Conservation (phyloP, 2,113 vertebrate genomes). For the Callipepla squamata region DNA sequence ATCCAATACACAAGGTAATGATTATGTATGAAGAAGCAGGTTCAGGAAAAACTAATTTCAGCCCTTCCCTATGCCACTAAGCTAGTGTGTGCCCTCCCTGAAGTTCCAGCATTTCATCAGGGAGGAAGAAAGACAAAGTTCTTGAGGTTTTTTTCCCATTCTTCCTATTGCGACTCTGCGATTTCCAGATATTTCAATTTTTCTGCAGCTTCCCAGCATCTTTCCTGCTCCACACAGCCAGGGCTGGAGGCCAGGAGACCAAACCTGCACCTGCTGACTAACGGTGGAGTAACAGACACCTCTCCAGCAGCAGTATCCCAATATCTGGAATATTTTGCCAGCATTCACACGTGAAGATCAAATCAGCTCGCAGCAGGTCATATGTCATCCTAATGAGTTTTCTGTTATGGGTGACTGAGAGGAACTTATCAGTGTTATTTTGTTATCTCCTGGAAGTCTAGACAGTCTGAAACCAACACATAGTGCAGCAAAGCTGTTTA, state of each 20-base stretch:
- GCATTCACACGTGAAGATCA: not conserved
- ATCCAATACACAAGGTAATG: constrained; percentile 10
- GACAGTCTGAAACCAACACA: constrained; percentile 44
- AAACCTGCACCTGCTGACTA: not conserved
- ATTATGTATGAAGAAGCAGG: not conserved
- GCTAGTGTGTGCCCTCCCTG: not conserved
- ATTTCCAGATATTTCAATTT: not conserved
- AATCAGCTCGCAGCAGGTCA: constrained; percentile 13
- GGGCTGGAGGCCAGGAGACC: not conserved
- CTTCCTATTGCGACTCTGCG: not conserved
- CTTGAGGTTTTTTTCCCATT: not conserved
- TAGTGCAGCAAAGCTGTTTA: not conserved
- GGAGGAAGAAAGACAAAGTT: not conserved
- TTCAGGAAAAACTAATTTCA: constrained; percentile 5
- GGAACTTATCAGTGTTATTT: constrained; percentile 58
- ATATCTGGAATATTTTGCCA: not conserved
- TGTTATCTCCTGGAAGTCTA: constrained; percentile 59
- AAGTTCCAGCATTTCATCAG: not conserved
- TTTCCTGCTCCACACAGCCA: not conserved
- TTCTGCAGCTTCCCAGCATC: not conserved
- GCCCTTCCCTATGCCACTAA: not conserved
- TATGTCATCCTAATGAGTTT: constrained; percentile 62
- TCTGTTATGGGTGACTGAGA: constrained; percentile 41
- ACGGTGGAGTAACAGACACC: not conserved
- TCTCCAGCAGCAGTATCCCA: constrained; percentile 1